Evolutionary conservation across 2,113 vertebrate species (phyloP).

Genomic region (Paramisgurnus dabryanus): DNA sequence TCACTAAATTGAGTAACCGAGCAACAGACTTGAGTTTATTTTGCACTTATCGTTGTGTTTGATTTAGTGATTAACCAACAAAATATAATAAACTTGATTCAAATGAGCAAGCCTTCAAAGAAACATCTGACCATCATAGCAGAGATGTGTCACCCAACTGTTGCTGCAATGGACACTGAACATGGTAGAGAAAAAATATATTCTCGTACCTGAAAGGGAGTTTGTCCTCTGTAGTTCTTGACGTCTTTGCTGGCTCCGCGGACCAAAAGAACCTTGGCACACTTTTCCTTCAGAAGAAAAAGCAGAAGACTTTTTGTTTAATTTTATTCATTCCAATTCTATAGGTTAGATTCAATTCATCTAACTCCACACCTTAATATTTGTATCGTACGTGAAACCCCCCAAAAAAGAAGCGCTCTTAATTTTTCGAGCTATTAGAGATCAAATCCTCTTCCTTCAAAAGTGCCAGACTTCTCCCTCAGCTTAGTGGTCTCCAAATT

Average conservation of each 20-base stretch:
- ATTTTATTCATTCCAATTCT: neutral
- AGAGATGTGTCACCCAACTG: neutral
- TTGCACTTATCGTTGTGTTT: neutral
- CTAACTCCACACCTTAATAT: neutral
- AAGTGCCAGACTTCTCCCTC: conserved; percentile 37
- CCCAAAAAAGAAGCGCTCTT: neutral
- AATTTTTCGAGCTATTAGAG: neutral
- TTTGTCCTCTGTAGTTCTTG: conserved; percentile 87
- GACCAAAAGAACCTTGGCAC: conserved; percentile 81
- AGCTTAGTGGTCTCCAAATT: conserved; percentile 41
- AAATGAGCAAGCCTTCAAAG: neutral
- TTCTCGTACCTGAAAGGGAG: conserved; percentile 82
- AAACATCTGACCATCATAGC: too few species aligned
- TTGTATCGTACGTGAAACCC: neutral
- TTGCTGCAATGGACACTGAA: neutral
- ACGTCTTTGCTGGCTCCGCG: conserved; percentile 82
- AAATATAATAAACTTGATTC: neutral
- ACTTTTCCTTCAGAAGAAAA: conserved; percentile 78
- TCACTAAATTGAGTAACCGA: neutral
- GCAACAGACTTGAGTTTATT: conserved; percentile 5
- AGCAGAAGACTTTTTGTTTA: neutral
- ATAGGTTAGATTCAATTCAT: neutral
- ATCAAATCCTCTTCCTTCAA: conserved; percentile 15
- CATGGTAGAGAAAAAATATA: neutral
- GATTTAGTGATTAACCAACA: neutral